Base-by-base conservation (phyloP, 2,888 invertebrate species). In the Seira musarum region DNA sequence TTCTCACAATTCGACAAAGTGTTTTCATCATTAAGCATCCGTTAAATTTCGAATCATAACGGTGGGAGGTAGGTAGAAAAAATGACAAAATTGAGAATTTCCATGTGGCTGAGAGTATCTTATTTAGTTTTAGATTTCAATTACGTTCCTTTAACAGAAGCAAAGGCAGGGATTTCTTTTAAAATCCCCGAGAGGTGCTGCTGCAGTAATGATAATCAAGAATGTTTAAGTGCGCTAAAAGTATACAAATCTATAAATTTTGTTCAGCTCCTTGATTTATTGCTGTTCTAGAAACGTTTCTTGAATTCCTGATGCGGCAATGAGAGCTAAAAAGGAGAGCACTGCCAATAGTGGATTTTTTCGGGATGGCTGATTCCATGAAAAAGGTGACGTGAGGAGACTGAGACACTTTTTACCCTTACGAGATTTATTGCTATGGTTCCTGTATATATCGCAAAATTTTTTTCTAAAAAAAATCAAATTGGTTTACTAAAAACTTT, bases 321-420 rank as follows among this genome's bases (percentile, higher is more conserved):
- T 60, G 68, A 13, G 3, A 60, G 22, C 8, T 6, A n/a, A 17
- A n/a, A n/a, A n/a, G 3, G 57, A 60, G 22, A 2, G 21, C 60
- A 13, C 64, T 76, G 76, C 76, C 69, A 76, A 69, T 69, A 60
- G 21, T 60, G 69, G 76, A 76, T 69, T 76, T 76, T 76, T 75
- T 76, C 76, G 19, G 69, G 76, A 76, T 76, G 76, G 69, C 22
- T 76, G 69, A 35, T 15, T 19, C 40, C 63, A 64, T 30, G 60
- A 71, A 71, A 35, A 8, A 60, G 60, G 60, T 60, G 60, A 60
- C 60, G n/a, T 21, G 60, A 60, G 60, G 21, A 60, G 21, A 60
- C 60, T 60, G 15, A 60, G 21, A 21, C 21, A 60, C 13, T 21
- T 13, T 63, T 21, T 63, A 1, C 30, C 57, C 53, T 53, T 49